Base-by-base conservation (phyloP, 2,888 invertebrate genomes). In the Thecocarcelia acutangulata region DNA sequence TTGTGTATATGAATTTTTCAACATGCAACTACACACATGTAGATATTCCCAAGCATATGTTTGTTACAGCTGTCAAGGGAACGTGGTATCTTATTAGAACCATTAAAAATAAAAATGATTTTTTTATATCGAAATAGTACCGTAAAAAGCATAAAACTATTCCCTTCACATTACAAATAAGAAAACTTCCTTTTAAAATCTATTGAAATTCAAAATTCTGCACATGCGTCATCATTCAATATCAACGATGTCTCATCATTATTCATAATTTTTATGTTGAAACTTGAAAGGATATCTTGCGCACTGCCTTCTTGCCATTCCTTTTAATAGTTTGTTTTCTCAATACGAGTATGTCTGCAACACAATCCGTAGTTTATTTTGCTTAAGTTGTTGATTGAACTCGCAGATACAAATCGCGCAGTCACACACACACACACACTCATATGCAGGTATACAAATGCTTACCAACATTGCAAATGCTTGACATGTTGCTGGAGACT, bases 401-500 rank as follows among this genome's bases (percentile, higher is more conserved):
- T 19, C 4, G 54, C 11, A 15, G 15, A 54, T 28, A 28, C 28
- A 33, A 33, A 33, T 33, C 33, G 5, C 33, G 8, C 33, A 33
- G 13, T 3, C 50, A 17, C 11, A 19, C 11, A 19, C 0, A 21
- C 3, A n/a, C 54, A 28, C 8, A 54, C 54, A 28, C 8, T 28
- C 24, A 46, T 6, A 42, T 1, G 2, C 15, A 12, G 12, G 12
- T 33, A 3, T 37, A 0, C 12, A 37, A 9, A 46, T 19, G 13
- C 17, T 19, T 46, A 19, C 0, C n/a, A 63, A 46, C 33, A 52
- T 72, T 54, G 33, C 5, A 33, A 3, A 9, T 8, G 33, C 8
- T 44, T 69, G 59, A 66, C 48, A 82, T 77, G 77, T 77, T 77
- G 77, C 73, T 46, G 64, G 11, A 50, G 73, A 54, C 64, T 77